Evolutionary conservation across 2,797 vertebrate species (phyloP), one percentile per base, ranked within the genome.

Genomic region (Euphonia xanthogaster): DNA sequence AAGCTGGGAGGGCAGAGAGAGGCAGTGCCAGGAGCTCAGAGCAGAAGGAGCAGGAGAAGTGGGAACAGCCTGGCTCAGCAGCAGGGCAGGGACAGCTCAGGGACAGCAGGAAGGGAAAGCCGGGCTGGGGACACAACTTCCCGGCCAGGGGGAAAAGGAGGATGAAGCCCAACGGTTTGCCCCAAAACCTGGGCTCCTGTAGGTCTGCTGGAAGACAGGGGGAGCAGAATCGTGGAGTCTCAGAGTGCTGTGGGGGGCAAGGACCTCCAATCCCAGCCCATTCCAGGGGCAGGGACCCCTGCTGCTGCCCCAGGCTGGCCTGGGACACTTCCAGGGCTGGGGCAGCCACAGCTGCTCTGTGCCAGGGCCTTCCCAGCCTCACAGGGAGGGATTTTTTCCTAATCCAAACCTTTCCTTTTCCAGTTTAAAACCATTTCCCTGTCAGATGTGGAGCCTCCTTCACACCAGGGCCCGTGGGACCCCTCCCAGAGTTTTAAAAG

Each of bases 131-230:
- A 2, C 33, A 53, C 7, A 57, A 3, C 21, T 20, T 4, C 73
- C n/a, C 74, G 85, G 2, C 9, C 37, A 23, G 20, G 14, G 78
- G n/a, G 6, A 25, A 35, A 45, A n/a, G 10, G 19, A 35, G 17
- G 6, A 11, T 8, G 24, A 9, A 39, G 28, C 2, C 10, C 15
- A 20, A 8, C 0, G 66, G 13, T 60, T 24, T 12, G 7, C 33
- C 35, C 11, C 21, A 33, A 77, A 66, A 16, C 8, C 8, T 7
- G 51, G 37, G 18, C 7, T 86, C 3, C 57, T 54, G 78, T 22
- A 55, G 54, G 19, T 4, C 65, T 31, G 66, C 18, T 8, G 74
- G 42, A 31, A 20, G 68, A 21, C 31, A 31, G 27, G 0, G 1
- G 31, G 2, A 21, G 11, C 18, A 20, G 55, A 28, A 16, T 5